Conservation (phyloP, 2,113 vertebrate species). For the Pangasianodon gigas region DNA sequence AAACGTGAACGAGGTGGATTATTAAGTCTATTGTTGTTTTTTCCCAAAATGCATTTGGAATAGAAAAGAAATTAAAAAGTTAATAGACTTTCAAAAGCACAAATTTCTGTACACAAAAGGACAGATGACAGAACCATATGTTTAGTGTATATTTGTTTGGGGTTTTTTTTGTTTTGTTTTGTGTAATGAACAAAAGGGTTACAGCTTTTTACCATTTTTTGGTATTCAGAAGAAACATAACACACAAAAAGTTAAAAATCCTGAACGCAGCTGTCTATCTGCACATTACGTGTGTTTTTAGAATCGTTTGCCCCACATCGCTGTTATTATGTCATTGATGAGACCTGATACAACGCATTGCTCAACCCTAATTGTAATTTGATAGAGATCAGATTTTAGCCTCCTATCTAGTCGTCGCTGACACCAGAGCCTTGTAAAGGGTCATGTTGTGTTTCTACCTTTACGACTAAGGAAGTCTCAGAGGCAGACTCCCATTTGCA, state of each 20-base stretch:
- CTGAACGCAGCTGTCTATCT: background rate
- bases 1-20: too few species aligned
- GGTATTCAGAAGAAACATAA: background rate
- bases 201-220: background rate
- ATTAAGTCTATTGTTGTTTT: too few species aligned
- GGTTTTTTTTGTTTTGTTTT: too few species aligned
- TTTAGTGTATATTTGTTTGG: too few species aligned
- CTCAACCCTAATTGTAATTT: background rate
- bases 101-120: too few species aligned
- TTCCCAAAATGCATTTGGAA: too few species aligned
- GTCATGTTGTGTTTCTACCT: background rate
- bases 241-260: background rate
- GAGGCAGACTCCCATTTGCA: background rate
- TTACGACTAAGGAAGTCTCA: background rate
- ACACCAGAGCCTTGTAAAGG: background rate
- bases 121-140: too few species aligned
- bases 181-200: background rate
- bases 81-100: too few species aligned
- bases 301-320: background rate
- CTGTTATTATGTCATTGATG: background rate
- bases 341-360: background rate
- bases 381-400: background rate
- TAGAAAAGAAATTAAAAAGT: too few species aligned
- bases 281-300: background rate
- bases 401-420: background rate